Evolutionary conservation across 1,140 invertebrate species (phyloP).

Genomic region (Habropoda laboriosa): DNA sequence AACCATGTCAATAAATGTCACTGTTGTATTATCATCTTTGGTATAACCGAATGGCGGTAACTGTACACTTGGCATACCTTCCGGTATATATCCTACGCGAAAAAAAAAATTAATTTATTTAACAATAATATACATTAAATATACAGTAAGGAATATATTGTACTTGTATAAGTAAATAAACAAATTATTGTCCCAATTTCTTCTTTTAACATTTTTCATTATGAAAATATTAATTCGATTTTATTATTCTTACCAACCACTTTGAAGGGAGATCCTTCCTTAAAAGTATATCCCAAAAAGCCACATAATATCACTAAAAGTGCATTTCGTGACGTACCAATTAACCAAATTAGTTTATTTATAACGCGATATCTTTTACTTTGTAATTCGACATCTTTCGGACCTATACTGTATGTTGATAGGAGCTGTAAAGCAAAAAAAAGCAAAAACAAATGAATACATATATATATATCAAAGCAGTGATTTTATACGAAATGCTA

Average conservation of each 20-base stretch:
- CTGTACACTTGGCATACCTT: constrained; percentile 86
- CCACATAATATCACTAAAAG: constrained; percentile 88
- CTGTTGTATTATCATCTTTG: constrained; percentile 81
- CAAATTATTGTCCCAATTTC: neutral
- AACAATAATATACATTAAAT: neutral
- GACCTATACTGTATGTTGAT: constrained; percentile 83
- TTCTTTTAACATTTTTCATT: neutral
- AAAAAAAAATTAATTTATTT: neutral
- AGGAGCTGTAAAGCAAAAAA: constrained; percentile 81
- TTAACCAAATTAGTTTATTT: constrained; percentile 83
- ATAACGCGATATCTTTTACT: constrained; percentile 78
- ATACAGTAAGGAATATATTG: neutral
- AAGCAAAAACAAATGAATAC: neutral
- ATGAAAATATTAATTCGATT: neutral
- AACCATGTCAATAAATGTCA: constrained; percentile 87
- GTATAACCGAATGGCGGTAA: constrained; percentile 85
- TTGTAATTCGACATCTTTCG: constrained; percentile 78
- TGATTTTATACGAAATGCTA: neutral
- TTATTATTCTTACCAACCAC: constrained; percentile 83
- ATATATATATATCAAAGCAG: neutral
- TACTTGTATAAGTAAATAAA: neutral
- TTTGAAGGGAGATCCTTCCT: constrained; percentile 81
- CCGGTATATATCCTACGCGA: constrained; percentile 83
- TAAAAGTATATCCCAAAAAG: constrained; percentile 83
- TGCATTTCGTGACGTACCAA: constrained; percentile 89